Conservation (phyloP, 30 jellyfish, hydroid and myxozoan genomes). For the Hydractinia echinata region DNA sequence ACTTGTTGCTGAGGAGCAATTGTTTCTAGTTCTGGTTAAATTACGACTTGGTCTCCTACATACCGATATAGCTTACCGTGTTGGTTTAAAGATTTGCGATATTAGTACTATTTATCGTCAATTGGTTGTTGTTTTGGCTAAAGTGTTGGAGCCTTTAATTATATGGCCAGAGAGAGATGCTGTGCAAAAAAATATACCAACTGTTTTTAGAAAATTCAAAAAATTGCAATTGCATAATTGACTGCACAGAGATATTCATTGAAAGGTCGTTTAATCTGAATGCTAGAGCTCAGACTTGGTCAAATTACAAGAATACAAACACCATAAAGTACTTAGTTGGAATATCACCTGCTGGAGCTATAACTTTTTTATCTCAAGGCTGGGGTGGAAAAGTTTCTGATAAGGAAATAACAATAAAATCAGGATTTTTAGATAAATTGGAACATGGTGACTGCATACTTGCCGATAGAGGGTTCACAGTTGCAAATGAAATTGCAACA, state of each 20-base stretch:
- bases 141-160: neutral
- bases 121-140: slow-evolving; percentile 10
- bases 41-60: neutral
- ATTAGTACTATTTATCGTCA: neutral
- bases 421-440: slow-evolving; percentile 46
- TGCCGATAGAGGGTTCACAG: slow-evolving; percentile 37
- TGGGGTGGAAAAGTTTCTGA: slow-evolving; percentile 59
- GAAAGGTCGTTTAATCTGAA: neutral
- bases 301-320: slow-evolving; percentile 2
- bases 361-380: slow-evolving; percentile 40
- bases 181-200: neutral
- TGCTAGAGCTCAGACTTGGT: slow-evolving; percentile 7
- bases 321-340: slow-evolving; percentile 12
- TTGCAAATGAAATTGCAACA: slow-evolving; percentile 7
- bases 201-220: neutral
- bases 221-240: slow-evolving; percentile 13
- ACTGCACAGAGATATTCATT: neutral
- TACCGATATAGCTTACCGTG: neutral
- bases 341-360: slow-evolving; percentile 22
- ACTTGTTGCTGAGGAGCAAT: neutral
- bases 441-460: slow-evolving; percentile 46
- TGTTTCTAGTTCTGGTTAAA: neutral
- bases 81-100: neutral
- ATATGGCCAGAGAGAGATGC: slow-evolving; percentile 1
- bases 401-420: slow-evolving; percentile 29